phyloP scores from a whole-genome alignment of 2,888 invertebrate species.

The Tenthredo distinguenda region DNA sequence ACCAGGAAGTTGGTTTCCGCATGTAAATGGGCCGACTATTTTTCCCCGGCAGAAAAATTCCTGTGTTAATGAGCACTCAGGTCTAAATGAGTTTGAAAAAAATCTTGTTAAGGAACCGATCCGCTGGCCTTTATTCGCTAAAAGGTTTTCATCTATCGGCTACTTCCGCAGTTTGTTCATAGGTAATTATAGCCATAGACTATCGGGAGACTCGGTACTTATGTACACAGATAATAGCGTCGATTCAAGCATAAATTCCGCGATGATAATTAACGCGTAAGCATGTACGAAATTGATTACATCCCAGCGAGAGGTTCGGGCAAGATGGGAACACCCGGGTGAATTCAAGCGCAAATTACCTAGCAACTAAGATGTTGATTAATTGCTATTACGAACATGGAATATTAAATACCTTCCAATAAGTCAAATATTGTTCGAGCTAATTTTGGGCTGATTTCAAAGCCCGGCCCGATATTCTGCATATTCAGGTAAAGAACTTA shows the following conservation, averaged over 20 bases:
- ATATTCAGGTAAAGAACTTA: neutral
- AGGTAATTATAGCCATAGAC: neutral
- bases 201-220: neutral
- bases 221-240: constrained; percentile 3
- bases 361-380: constrained; percentile 34
- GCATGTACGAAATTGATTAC: constrained; percentile 44
- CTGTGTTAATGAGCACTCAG: neutral
- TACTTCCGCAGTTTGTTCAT: neutral
- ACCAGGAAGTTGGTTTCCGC: neutral
- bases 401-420: constrained; percentile 6
- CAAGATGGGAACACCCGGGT: neutral
- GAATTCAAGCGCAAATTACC: constrained; percentile 16
- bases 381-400: constrained; percentile 17
- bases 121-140: neutral
- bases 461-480: neutral
- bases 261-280: constrained; percentile 36
- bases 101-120: neutral
- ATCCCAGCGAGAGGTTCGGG: neutral
- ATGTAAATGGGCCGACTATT: neutral
- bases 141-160: neutral
- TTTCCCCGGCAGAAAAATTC: neutral
- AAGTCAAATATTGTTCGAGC: neutral
- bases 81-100: neutral
- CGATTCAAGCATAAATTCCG: constrained; percentile 13
- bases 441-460: neutral